Conservation (phyloP, 2,797 vertebrate species). For the Xiphorhynchus erythropygius region DNA sequence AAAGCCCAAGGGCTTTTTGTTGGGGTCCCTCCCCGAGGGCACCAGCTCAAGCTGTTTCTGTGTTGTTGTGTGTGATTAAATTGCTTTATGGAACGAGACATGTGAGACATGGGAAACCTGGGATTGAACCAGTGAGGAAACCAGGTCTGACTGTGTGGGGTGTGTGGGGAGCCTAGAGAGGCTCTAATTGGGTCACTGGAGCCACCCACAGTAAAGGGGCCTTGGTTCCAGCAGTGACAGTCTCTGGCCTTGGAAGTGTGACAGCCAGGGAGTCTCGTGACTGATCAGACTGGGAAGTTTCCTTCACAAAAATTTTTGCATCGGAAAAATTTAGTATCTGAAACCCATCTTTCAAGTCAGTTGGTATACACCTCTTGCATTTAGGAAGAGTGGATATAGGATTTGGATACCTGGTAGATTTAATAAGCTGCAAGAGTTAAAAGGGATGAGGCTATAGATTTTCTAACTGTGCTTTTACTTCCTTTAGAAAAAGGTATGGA, state of each 20-base stretch:
- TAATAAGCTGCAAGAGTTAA: neutral
- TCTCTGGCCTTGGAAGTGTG: neutral
- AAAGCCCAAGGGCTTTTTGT: neutral
- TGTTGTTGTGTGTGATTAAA: neutral
- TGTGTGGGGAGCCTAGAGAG: neutral
- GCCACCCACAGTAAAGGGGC: rapidly evolving
- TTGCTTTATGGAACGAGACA: neutral
- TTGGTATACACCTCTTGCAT: neutral
- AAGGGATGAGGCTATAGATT: neutral
- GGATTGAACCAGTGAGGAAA: neutral
- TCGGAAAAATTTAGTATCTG: neutral
- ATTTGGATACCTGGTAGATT: neutral
- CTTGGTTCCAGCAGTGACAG: neutral
- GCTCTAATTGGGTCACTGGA: rapidly evolving
- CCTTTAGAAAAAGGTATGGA: neutral
- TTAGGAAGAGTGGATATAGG: neutral
- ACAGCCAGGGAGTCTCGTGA: neutral
- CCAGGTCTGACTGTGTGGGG: neutral
- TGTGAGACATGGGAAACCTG: neutral
- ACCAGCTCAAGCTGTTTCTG: neutral
- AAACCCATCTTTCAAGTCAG: neutral
- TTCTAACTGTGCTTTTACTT: neutral
- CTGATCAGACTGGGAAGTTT: neutral
- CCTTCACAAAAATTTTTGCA: neutral
- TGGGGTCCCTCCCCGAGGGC: neutral